phyloP scores from a whole-genome alignment of 1,140 invertebrate genomes.

The Melanaphis sacchari region DNA sequence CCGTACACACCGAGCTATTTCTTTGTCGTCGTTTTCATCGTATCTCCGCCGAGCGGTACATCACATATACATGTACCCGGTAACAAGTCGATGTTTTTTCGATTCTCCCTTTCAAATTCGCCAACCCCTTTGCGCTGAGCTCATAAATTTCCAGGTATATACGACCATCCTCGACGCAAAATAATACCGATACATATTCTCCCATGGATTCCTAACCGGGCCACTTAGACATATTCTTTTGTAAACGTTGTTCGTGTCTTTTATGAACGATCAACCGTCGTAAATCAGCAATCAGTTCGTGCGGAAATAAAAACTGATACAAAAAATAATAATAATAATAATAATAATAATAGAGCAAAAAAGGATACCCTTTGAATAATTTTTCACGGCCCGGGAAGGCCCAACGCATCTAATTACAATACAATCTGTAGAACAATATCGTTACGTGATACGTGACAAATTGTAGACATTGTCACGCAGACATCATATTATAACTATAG shows the following conservation, averaged over 20 bases:
- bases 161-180: constrained; percentile 15
- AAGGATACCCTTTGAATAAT: background rate
- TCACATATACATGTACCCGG: background rate
- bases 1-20: background rate
- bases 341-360: background rate
- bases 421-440: background rate
- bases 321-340: background rate
- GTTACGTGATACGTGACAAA: background rate
- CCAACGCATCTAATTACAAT: constrained; percentile 3
- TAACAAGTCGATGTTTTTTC: constrained; percentile 28
- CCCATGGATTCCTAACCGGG: constrained; percentile 53
- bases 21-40: constrained; percentile 25
- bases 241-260: constrained; percentile 8
- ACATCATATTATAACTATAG: background rate
- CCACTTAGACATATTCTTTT: constrained; percentile 49
- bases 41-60: background rate
- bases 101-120: background rate
- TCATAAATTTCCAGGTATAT: constrained; percentile 41
- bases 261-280: constrained; percentile 46
- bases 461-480: background rate
- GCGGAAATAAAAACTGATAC: constrained; percentile 33
- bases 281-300: constrained; percentile 52
- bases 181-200: constrained; percentile 26
- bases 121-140: constrained; percentile 35
- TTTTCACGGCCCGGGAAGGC: background rate